Conservation (phyloP, 2,113 vertebrate genomes). For the Tricholaema leucomelas region DNA sequence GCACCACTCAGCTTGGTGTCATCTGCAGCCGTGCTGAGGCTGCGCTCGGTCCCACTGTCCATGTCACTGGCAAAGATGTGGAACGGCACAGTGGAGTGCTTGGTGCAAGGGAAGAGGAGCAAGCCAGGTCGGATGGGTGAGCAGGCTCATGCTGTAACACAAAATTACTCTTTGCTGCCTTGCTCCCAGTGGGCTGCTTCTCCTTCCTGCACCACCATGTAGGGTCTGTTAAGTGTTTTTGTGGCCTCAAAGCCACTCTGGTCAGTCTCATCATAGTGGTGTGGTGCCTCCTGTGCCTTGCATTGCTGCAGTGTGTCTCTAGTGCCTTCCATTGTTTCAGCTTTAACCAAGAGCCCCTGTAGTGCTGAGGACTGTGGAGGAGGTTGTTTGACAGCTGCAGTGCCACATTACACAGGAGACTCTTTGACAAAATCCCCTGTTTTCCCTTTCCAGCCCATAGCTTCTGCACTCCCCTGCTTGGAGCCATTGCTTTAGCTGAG, state of each 20-base stretch:
- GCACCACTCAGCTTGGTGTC: not conserved
- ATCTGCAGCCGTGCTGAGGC: not conserved
- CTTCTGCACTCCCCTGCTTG: not conserved
- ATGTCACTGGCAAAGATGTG: not conserved
- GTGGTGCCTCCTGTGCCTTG: rapidly evolving
- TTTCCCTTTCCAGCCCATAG: not conserved
- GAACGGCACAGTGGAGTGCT: rapidly evolving
- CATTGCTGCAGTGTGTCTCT: not conserved
- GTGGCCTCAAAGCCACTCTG: rapidly evolving
- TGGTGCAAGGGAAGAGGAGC: not conserved
- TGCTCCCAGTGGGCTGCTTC: not conserved
- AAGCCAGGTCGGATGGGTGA: not conserved
- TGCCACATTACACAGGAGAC: not conserved
- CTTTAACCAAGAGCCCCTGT: not conserved
- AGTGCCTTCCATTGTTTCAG: not conserved
- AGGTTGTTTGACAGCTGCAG: not conserved
- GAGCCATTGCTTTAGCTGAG: not conserved
- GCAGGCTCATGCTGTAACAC: rapidly evolving
- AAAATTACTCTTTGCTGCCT: not conserved
- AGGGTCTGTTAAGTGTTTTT: not conserved
- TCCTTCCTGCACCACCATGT: rapidly evolving
- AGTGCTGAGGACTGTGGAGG: rapidly evolving
- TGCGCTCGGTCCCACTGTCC: not conserved
- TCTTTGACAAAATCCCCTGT: not conserved
- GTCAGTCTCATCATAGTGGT: not conserved